Percentiles rank a stretch among this genome's conserved stretches.
Evolutionary conservation across 2,888 invertebrate species (phyloP).

Genomic region (Polydrusus tereticollis): DNA sequence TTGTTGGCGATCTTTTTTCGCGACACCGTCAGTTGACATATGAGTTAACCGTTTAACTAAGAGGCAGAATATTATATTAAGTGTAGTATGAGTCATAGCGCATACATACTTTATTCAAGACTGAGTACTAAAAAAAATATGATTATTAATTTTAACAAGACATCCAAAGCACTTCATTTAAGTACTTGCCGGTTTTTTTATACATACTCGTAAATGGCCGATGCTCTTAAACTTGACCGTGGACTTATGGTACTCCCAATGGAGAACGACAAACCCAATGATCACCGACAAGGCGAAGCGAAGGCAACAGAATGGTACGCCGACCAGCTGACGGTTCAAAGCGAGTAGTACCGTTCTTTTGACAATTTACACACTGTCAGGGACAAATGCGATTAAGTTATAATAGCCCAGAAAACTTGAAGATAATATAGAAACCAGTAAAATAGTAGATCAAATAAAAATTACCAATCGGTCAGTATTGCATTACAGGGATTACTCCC

Average conservation of each 20-base stretch:
- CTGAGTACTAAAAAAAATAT: neutral
- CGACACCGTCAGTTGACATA: no score
- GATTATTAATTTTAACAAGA: neutral
- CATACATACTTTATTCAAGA: neutral
- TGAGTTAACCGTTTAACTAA: no score
- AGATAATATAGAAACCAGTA: no score
- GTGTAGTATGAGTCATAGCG: no score
- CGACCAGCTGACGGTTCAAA: constrained; percentile 43
- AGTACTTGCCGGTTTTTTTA: neutral
- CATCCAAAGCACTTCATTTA: neutral
- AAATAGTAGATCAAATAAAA: no score
- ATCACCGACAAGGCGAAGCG: constrained; percentile 34
- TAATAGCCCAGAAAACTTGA: constrained; percentile 28
- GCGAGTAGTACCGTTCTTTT: constrained; percentile 45
- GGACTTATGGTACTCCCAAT: constrained; percentile 28
- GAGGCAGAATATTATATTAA: no score
- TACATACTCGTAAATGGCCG: constrained; percentile 3
- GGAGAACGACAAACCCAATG: constrained; percentile 32
- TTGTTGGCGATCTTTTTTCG: no score
- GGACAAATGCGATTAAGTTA: constrained; percentile 29
- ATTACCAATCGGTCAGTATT: no score
- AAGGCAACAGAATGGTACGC: constrained; percentile 32
- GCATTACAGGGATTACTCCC: no score
- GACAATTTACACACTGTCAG: constrained; percentile 43
- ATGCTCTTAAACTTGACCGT: constrained; percentile 21